Percentiles rank a stretch among this genome's conserved stretches.
Conservation (phyloP, 2,888 invertebrate species). For the Eucera pruinosa region DNA sequence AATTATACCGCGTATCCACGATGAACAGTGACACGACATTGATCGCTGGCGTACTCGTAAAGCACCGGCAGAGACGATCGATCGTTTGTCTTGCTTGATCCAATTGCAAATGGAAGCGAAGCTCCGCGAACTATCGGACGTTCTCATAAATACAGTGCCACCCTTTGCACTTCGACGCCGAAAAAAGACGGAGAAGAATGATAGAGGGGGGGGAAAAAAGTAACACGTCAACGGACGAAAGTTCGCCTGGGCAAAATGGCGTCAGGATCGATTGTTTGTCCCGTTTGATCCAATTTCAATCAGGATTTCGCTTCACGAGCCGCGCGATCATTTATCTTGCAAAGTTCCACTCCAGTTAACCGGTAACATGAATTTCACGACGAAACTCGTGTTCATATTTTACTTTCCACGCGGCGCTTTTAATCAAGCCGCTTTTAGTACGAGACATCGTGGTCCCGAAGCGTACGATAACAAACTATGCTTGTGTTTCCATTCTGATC, state of each 20-base stretch:
- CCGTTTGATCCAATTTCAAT: constrained; percentile 72
- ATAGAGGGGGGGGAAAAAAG: background rate
- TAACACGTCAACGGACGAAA: constrained; percentile 1
- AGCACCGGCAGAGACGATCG: constrained; percentile 56
- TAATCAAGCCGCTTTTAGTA: constrained; percentile 40
- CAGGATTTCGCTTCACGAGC: constrained; percentile 60
- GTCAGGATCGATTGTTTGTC: constrained; percentile 65
- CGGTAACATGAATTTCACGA: constrained; percentile 52
- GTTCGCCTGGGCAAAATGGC: constrained; percentile 16
- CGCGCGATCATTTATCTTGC: constrained; percentile 63
- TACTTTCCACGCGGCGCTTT: constrained; percentile 48
- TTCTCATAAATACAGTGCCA: constrained; percentile 41
- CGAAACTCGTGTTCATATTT: constrained; percentile 60
- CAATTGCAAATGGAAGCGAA: constrained; percentile 66
- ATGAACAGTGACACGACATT: constrained; percentile 48
- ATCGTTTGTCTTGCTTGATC: constrained; percentile 65
- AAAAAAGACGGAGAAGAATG: background rate
- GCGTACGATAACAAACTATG: background rate
- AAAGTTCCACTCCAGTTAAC: constrained; percentile 55
- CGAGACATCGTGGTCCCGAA: constrained; percentile 11
- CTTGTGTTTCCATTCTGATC: background rate
- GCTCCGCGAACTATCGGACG: constrained; percentile 45
- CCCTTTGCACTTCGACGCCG: constrained; percentile 30
- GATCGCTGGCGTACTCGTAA: constrained; percentile 55
- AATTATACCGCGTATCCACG: constrained; percentile 60